These are phyloP conservation scores for Phocoena sinus DNA, from an alignment of 2,113 vertebrate species.

Conservation along the genomic window DNA sequence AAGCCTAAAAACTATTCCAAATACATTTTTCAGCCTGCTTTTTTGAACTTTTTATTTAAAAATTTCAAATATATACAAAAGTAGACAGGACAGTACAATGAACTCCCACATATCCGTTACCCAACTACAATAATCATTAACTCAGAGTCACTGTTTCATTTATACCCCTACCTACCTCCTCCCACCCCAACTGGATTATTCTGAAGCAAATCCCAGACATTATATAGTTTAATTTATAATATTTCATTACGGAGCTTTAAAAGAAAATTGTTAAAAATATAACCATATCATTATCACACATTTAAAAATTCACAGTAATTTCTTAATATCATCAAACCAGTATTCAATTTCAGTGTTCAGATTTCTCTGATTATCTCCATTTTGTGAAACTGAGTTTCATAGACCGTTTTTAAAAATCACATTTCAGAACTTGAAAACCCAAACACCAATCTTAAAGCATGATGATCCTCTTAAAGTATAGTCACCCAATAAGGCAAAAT, in stretches of 20 bases:
- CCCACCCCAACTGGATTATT: not conserved
- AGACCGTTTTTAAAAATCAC: not conserved
- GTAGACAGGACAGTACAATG: not conserved
- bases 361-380: not conserved
- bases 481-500: not conserved
- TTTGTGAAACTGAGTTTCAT: not conserved
- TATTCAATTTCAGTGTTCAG: not conserved
- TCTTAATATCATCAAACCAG: not conserved
- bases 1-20: not conserved
- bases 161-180: not conserved
- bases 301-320: not conserved
- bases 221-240: not conserved
- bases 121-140: not conserved
- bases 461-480: not conserved
- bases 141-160: not conserved
- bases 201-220: not conserved
- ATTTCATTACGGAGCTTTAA: not conserved
- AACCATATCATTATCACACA: not conserved
- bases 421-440: slow-evolving; percentile 16
- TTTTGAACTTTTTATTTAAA: not conserved
- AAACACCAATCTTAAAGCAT: not conserved
- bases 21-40: not conserved
- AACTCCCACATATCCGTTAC: not conserved
- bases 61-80: not conserved
- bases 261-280: not conserved